phyloP scores from a whole-genome alignment of 2,888 invertebrate species.

The Pachydiplax longipennis region DNA sequence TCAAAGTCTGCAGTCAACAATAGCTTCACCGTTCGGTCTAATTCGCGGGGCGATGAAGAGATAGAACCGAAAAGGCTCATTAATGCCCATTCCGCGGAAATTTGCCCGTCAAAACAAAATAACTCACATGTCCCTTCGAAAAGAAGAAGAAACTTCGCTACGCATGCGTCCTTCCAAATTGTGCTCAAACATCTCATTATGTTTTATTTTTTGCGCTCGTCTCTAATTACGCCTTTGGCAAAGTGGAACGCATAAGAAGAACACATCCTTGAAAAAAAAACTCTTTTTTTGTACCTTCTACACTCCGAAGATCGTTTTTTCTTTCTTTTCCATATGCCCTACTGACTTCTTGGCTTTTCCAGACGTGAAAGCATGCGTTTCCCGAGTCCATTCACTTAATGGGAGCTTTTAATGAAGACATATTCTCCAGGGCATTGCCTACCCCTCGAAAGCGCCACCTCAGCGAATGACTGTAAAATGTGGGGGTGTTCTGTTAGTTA shows the following conservation, averaged over 20 bases:
- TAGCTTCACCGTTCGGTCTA: not conserved
- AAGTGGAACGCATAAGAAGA: slow-evolving; percentile 24
- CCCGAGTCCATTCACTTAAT: not conserved
- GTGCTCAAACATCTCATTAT: slow-evolving; percentile 5
- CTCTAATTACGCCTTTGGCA: slow-evolving; percentile 18
- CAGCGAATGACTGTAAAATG: not conserved
- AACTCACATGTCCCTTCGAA: not conserved
- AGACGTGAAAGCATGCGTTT: slow-evolving; percentile 32
- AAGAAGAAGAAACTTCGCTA: not conserved
- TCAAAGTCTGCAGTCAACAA: not conserved
- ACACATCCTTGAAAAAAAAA: not conserved
- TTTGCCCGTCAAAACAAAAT: not conserved
- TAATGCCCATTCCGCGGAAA: not conserved
- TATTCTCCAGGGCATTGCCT: not conserved
- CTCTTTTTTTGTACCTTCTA: not conserved
- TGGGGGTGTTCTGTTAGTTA: not conserved
- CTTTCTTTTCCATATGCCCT: slow-evolving; percentile 15
- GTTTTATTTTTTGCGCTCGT: not conserved
- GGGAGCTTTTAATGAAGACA: not conserved
- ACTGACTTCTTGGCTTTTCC: slow-evolving; percentile 18
- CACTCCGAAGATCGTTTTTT: slow-evolving; percentile 5
- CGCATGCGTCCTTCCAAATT: not conserved
- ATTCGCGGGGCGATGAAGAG: not conserved
- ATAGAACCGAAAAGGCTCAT: not conserved
- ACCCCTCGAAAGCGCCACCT: not conserved